These are phyloP conservation scores for Temnopleurus reevesii DNA, from an alignment of 53 echinoderm and acorn worm genomes.

Conservation along the genomic window DNA sequence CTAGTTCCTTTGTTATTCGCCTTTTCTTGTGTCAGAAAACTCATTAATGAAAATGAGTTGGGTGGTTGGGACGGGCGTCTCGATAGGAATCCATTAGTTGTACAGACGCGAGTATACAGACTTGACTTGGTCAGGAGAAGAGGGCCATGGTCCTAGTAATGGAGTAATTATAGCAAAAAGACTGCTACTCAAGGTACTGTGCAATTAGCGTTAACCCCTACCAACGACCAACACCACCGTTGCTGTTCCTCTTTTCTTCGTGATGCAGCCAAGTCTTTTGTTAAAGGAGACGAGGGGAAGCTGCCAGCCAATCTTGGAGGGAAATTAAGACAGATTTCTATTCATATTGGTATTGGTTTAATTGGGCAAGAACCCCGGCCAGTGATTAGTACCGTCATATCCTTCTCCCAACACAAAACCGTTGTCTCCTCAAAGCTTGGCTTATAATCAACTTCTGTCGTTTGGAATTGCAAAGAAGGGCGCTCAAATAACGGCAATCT, in stretches of 20 bases:
- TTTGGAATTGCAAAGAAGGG: not conserved
- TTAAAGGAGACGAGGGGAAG: slow-evolving; percentile 10
- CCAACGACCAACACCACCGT: slow-evolving; percentile 35
- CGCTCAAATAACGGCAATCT: slow-evolving; percentile 1
- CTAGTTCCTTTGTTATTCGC: slow-evolving; percentile 7
- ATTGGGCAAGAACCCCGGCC: slow-evolving; percentile 18
- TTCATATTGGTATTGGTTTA: slow-evolving; percentile 56
- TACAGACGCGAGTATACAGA: slow-evolving; percentile 25
- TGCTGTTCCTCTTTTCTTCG: slow-evolving; percentile 38
- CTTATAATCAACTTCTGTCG: slow-evolving; percentile 37
- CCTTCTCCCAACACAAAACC: slow-evolving; percentile 21
- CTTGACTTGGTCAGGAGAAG: slow-evolving; percentile 19
- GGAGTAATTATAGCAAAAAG: slow-evolving; percentile 59
- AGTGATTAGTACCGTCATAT: slow-evolving; percentile 38
- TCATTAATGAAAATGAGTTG: slow-evolving; percentile 65
- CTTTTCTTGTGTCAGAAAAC: slow-evolving; percentile 59
- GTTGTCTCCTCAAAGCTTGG: slow-evolving; percentile 42
- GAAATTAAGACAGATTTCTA: slow-evolving; percentile 64
- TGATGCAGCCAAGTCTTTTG: slow-evolving; percentile 18
- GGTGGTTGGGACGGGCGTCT: slow-evolving; percentile 14
- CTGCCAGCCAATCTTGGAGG: slow-evolving; percentile 30
- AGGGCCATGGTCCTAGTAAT: slow-evolving; percentile 18
- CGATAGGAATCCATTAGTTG: slow-evolving; percentile 62
- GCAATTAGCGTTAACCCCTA: slow-evolving; percentile 51
- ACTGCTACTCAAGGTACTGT: slow-evolving; percentile 35